Evolutionary conservation across 2,888 invertebrate species (phyloP), one percentile per base, ranked within the genome.

Genomic region (Masnerella sp.): DNA sequence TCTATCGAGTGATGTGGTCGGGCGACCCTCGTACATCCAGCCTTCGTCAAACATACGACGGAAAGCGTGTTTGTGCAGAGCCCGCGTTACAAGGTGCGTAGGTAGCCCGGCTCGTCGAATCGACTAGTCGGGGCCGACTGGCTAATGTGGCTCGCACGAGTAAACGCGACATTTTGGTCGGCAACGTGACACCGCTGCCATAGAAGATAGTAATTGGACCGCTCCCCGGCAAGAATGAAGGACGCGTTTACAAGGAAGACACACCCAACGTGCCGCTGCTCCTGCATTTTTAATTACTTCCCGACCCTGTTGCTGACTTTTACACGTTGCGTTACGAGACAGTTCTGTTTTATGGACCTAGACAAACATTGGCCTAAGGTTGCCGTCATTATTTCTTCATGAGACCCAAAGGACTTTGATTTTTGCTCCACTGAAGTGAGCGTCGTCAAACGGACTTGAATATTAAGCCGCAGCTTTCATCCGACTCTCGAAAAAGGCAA

Each of bases 1-100:
- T 82, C 82, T 79, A 80, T 81, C 84, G 83, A 84, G 83, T 83
- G 84, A 84, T 84, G 83, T 83, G 82, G 84, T 84, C 78, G 76
- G n/a, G 78, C 80, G 80, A 79, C 80, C 82, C 81, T 80, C 79
- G 79, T 79, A 77, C 78, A 80, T 82, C 79, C 80, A 79, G 81
- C 73, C 77, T 78, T 80, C 78, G 74, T 79, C 82, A 82, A 79
- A 81, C 81, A 81, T 61, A 68, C 75, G 75, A 74, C 77, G 78
- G 71, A 54, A 54, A 76, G 65, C 76, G 58, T 81, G 80, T 82
- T 81, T 80, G 78, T 80, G 70, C 72, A 76, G 73, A 77, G 79
- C 78, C 80, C 76, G 78, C 79, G 70, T 76, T 74, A 72, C 76
- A 72, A 72, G 71, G 65, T 75, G 73, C 75, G 69, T 76, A 68